Base-by-base conservation (phyloP, 2,888 invertebrate species). In the Desoria tigrina region DNA sequence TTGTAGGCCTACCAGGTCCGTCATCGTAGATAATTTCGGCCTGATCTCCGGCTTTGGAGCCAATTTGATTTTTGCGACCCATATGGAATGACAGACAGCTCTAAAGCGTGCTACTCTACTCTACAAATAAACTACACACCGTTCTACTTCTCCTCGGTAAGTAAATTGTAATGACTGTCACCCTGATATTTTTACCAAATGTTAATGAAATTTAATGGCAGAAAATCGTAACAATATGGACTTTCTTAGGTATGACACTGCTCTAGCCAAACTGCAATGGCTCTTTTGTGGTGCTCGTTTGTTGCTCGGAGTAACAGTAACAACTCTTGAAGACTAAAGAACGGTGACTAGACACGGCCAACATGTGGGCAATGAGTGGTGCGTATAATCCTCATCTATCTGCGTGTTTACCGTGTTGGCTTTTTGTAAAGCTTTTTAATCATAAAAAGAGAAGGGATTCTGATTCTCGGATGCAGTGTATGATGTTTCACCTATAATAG, bases 31-130 rank as follows among this genome's bases (percentile, higher is more conserved):
- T 66, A 32, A 69, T 69, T 65, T 74, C 74, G 55, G 58, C 69
- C 26, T 66, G 70, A 18, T 71, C 74, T 37, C 65, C 67, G n/a
- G n/a, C n/a, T 24, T 63, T 63, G 32, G 70, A 72, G 59, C 72
- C 74, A 27, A 63, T 50, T 66, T 73, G 71, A 66, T 73, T 74
- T 73, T 76, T 76, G 42, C 74, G 74, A 72, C 76, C 76, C 76
- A 76, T 76, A 76, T 76, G 76, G 76, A 76, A 65, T 66, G 65
- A 39, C 39, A 39, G 39, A 39, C 9, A 39, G n/a, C n/a, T n/a
- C n/a, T n/a, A n/a, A n/a, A n/a, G n/a, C n/a, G n/a, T n/a, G n/a
- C n/a, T n/a, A n/a, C n/a, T n/a, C n/a, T n/a, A n/a, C n/a, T n/a
- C n/a, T n/a, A n/a, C n/a, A n/a, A n/a, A n/a, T n/a, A n/a, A n/a